Evolutionary conservation across 2,888 invertebrate genomes (phyloP).

Genomic region (Acholoe squamosa): DNA sequence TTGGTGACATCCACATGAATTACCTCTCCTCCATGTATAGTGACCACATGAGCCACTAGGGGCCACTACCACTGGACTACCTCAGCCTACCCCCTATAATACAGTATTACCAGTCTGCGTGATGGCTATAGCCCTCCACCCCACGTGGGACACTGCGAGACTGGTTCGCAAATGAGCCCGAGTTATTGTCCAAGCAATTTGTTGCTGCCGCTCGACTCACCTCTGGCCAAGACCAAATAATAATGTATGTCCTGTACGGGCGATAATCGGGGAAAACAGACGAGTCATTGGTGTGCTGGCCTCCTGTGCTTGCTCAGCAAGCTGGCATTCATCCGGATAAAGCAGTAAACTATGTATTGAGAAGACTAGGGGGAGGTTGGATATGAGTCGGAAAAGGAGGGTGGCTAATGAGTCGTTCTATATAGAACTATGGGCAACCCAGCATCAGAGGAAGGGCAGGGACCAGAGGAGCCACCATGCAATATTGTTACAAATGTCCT

Average conservation of each 20-base stretch:
- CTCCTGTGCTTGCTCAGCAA: background rate
- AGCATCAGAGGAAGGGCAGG: background rate
- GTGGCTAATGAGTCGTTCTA: background rate
- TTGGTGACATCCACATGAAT: slow-evolving; percentile 4
- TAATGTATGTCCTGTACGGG: background rate
- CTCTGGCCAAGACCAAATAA: background rate
- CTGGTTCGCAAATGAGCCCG: too few relatives aligned
- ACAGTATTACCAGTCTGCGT: background rate
- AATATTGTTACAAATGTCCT: slow-evolving; percentile 22
- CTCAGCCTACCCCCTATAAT: background rate
- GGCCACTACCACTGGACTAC: background rate
- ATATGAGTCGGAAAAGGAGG: background rate
- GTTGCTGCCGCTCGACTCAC: background rate
- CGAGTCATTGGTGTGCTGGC: background rate
- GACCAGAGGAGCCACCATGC: background rate
- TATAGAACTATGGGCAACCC: too few relatives aligned
- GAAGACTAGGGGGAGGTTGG: background rate
- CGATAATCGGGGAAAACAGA: slow-evolving; percentile 11
- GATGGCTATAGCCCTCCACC: background rate
- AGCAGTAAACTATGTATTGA: background rate
- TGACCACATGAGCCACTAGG: background rate
- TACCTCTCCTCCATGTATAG: background rate
- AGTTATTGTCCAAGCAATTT: background rate
- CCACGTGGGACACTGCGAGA: background rate
- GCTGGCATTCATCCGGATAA: background rate